Conservation (phyloP, 2,797 vertebrate genomes). For the Potorous gilbertii region DNA sequence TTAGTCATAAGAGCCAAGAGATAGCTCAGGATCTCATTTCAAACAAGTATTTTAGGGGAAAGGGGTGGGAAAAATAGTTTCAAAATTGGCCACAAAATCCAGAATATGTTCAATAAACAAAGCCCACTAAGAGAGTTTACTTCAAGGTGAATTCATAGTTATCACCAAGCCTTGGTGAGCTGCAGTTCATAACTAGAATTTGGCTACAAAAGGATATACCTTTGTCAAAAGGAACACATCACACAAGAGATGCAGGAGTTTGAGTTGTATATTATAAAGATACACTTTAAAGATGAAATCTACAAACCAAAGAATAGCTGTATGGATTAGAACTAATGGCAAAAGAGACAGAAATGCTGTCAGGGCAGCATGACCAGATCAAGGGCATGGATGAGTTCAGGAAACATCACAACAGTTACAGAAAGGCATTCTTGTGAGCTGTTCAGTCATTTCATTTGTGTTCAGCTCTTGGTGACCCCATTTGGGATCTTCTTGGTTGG, state of each 20-base stretch:
- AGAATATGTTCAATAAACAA: neutral
- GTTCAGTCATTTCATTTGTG: neutral
- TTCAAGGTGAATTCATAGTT: neutral
- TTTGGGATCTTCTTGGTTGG: neutral
- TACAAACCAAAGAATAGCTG: neutral
- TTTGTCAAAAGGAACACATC: neutral
- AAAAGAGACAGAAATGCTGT: neutral
- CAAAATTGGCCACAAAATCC: neutral
- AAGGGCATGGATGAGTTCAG: neutral
- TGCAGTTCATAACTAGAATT: neutral
- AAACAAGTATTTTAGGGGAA: neutral
- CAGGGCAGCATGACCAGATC: neutral
- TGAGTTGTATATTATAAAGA: neutral
- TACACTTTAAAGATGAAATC: neutral
- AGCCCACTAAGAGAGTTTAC: neutral
- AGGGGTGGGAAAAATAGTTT: neutral
- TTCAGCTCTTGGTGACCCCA: neutral
- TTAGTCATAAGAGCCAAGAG: neutral
- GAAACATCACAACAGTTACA: neutral
- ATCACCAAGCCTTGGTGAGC: neutral
- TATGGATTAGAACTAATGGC: neutral
- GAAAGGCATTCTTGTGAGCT: neutral
- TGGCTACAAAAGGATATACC: neutral
- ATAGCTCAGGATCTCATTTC: neutral
- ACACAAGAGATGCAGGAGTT: neutral